Evolutionary conservation across 2,113 vertebrate species (phyloP).

Genomic region (Eira barbara): DNA sequence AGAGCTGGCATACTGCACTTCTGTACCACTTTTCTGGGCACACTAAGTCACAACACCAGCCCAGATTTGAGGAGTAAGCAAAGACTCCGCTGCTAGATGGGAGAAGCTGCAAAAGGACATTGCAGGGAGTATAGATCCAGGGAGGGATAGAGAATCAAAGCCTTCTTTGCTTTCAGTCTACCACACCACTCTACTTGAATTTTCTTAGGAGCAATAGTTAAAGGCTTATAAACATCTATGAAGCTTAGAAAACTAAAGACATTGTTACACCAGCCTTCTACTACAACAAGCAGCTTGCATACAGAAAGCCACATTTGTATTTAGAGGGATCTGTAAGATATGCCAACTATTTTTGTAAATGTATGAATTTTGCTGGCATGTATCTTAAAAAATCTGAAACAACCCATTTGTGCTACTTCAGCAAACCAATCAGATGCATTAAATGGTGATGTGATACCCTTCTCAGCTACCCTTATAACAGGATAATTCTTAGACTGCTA

Average conservation of each 20-base stretch:
- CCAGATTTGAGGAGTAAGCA: not conserved
- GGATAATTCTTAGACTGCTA: not conserved
- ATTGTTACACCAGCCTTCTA: not conserved
- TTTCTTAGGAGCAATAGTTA: not conserved
- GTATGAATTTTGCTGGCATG: slow-evolving; percentile 2
- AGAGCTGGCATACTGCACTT: not conserved
- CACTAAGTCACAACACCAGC: not conserved
- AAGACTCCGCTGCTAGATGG: not conserved
- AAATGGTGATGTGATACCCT: not conserved
- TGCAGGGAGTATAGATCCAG: not conserved
- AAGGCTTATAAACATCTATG: slow-evolving; percentile 34
- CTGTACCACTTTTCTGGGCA: not conserved
- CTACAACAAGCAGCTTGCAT: not conserved
- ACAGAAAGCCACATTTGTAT: slow-evolving; percentile 43
- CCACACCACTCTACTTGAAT: not conserved
- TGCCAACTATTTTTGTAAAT: slow-evolving; percentile 47
- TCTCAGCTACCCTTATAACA: not conserved
- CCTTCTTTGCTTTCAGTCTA: not conserved
- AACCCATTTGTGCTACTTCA: slow-evolving; percentile 50
- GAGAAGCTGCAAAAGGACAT: not conserved
- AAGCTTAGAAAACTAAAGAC: slow-evolving; percentile 26
- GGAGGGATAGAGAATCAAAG: not conserved
- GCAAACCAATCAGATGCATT: not conserved
- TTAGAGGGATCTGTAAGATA: slow-evolving; percentile 27
- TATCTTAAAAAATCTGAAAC: not conserved